Percentiles rank a stretch among this genome's conserved stretches.
These are phyloP conservation scores for Pogoniulus pusillus DNA, from an alignment of 2,797 vertebrate species.

Conservation along the genomic window DNA sequence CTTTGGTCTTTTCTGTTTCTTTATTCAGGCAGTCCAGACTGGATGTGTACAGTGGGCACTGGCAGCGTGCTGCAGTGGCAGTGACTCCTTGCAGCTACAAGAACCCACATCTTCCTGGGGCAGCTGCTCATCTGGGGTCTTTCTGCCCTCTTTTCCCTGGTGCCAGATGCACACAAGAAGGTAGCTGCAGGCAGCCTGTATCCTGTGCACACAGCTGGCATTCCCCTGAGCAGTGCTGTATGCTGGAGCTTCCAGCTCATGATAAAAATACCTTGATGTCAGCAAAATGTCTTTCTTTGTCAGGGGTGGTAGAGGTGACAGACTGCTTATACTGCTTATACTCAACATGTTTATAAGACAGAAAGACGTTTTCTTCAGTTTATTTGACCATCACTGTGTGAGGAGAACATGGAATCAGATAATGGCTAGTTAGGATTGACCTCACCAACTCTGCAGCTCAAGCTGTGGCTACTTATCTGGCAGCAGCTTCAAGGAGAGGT, in stretches of 20 bases:
- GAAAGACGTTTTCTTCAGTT: neutral
- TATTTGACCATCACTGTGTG: neutral
- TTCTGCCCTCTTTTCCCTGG: neutral
- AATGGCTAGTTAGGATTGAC: neutral
- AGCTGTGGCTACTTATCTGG: neutral
- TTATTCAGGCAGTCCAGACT: conserved; percentile 26
- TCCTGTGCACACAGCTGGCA: neutral
- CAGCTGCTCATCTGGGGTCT: neutral
- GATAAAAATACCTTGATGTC: neutral
- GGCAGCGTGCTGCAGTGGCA: neutral
- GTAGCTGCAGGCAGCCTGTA: neutral
- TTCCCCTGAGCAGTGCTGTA: neutral
- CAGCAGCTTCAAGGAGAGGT: neutral
- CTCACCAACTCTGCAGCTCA: neutral
- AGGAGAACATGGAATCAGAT: neutral
- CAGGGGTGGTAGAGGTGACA: neutral
- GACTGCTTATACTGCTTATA: neutral
- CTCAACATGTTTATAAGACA: neutral
- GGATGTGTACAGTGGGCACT: conserved; percentile 50
- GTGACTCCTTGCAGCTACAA: neutral
- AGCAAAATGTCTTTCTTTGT: neutral
- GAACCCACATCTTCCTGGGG: neutral
- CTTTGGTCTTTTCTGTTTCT: conserved; percentile 57
- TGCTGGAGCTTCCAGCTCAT: neutral
- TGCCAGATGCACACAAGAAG: neutral